These are phyloP conservation scores for Aurelia sp. DNA, from an alignment of 30 jellyfish, hydroid and myxozoan species.

Conservation along the genomic window DNA sequence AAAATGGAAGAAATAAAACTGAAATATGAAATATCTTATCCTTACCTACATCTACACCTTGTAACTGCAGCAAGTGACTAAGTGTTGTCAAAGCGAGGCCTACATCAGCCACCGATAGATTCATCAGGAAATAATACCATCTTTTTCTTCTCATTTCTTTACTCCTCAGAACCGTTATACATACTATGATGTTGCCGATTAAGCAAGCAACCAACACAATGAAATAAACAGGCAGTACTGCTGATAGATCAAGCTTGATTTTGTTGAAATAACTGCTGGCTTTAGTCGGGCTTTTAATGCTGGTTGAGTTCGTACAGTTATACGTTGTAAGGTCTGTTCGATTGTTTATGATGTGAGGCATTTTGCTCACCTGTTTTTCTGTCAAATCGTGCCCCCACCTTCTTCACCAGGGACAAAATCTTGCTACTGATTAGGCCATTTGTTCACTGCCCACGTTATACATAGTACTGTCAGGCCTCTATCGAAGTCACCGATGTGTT, in stretches of 20 bases:
- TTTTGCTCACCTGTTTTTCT: no score
- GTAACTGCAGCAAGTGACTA: slow-evolving; percentile 4
- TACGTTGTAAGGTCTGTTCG: no score
- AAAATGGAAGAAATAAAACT: not conserved
- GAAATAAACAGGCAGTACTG: slow-evolving; percentile 15
- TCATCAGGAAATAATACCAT: slow-evolving; percentile 20
- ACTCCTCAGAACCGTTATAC: slow-evolving; percentile 3
- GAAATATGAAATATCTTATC: not conserved
- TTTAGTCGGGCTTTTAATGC: not conserved
- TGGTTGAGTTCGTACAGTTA: no score
- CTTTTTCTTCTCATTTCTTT: slow-evolving; percentile 4
- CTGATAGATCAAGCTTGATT: not conserved
- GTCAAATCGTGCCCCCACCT: no score
- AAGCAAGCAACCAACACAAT: slow-evolving; percentile 10
- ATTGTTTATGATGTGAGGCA: no score
- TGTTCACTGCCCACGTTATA: no score
- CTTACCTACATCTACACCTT: slow-evolving; percentile 42
- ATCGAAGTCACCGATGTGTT: no score
- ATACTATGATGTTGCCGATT: not conserved
- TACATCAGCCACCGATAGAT: slow-evolving; percentile 35
- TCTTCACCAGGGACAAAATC: no score
- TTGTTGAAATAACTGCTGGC: slow-evolving; percentile 1
- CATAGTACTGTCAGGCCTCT: no score
- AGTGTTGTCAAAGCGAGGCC: slow-evolving; percentile 29
- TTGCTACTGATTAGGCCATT: no score